These are phyloP conservation scores for Cuniculus paca DNA, from an alignment of 2,797 vertebrate genomes.

Conservation along the genomic window DNA sequence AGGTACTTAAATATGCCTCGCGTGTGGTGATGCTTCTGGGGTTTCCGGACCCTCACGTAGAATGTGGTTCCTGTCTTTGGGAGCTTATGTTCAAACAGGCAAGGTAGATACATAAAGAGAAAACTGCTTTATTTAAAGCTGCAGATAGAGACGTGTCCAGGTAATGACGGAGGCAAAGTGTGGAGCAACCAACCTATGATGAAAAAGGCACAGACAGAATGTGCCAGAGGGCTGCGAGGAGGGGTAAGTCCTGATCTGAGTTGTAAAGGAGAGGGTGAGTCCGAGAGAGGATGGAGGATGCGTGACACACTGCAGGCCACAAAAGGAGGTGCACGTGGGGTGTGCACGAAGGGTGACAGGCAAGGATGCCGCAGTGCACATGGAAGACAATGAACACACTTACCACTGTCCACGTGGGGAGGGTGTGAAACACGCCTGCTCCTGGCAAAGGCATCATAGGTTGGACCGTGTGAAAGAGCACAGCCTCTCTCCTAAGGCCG, in stretches of 20 bases:
- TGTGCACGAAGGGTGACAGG: background rate
- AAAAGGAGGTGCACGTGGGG: background rate
- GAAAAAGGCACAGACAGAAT: background rate
- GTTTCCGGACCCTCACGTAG: background rate
- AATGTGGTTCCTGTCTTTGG: background rate
- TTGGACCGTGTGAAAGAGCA: background rate
- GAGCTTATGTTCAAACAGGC: background rate
- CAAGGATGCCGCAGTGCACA: background rate
- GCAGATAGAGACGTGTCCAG: background rate
- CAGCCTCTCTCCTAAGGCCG: background rate
- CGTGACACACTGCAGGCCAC: fast-evolving
- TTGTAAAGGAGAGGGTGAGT: background rate
- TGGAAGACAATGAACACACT: background rate
- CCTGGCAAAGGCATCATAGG: background rate
- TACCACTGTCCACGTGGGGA: background rate
- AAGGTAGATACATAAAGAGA: background rate
- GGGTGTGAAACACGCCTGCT: background rate
- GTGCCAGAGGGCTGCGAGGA: background rate
- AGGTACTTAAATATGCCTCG: background rate
- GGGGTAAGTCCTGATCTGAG: background rate
- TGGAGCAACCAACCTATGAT: background rate
- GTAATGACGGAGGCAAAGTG: background rate
- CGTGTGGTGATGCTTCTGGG: background rate
- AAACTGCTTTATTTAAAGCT: background rate
- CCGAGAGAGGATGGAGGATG: background rate